Evolutionary conservation across 2,797 vertebrate genomes (phyloP).

Genomic region (Novumbra hubbsi): DNA sequence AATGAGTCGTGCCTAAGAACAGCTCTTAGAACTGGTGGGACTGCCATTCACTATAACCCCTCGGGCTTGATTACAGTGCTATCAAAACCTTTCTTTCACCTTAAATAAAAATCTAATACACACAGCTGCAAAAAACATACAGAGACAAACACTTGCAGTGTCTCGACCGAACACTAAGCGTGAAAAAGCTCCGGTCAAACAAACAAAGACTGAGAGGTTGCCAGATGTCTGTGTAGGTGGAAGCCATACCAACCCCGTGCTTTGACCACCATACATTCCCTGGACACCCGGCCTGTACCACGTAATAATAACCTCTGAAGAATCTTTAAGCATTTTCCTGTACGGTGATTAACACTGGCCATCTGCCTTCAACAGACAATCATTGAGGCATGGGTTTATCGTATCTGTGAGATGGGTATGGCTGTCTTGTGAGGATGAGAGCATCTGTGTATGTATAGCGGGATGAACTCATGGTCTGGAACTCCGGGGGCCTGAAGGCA

Average conservation of each 20-base stretch:
- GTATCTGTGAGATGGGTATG: constrained; percentile 15
- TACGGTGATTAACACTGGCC: constrained; percentile 68
- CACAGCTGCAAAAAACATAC: neutral
- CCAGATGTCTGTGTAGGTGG: constrained; percentile 30
- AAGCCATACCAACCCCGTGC: constrained; percentile 30
- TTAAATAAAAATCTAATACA: neutral
- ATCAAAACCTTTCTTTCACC: neutral
- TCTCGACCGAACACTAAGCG: neutral
- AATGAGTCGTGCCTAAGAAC: no score
- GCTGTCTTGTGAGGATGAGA: constrained; percentile 15
- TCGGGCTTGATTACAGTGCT: no score
- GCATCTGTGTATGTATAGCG: constrained; percentile 26
- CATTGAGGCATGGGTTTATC: constrained; percentile 18
- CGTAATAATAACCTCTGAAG: neutral
- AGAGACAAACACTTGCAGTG: no score
- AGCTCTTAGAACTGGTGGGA: no score
- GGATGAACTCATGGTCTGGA: constrained; percentile 62
- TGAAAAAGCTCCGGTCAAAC: no score
- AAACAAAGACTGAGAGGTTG: no score
- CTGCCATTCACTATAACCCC: no score
- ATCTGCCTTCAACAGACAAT: constrained; percentile 55
- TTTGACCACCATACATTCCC: constrained; percentile 6
- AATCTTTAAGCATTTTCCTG: constrained; percentile 69
- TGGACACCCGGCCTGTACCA: no score
- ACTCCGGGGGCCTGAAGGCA: constrained; percentile 60